These are phyloP conservation scores for Cepaea hortensis DNA, from an alignment of 2,888 invertebrate genomes.

Conservation along the genomic window DNA sequence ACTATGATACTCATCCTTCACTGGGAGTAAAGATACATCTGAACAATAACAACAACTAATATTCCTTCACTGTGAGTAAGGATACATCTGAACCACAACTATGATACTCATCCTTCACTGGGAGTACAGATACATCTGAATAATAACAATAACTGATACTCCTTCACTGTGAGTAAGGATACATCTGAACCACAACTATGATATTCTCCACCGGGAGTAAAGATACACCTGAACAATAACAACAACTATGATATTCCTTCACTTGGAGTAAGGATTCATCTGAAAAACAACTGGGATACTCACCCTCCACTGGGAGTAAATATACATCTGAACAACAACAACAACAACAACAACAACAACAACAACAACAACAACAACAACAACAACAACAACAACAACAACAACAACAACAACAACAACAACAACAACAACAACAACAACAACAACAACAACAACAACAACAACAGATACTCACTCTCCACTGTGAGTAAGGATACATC, in stretches of 20 bases:
- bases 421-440: not conserved
- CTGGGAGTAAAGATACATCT: too few relatives aligned
- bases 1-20: not conserved
- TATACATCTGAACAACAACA: not conserved
- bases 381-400: not conserved
- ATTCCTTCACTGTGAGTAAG: conserved; percentile 1
- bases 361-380: not conserved
- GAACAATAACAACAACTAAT: not conserved
- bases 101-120: conserved; percentile 58
- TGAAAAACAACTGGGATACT: not conserved
- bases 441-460: not conserved
- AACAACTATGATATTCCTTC: too few relatives aligned
- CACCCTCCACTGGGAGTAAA: not conserved
- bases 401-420: not conserved
- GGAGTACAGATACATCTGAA: too few relatives aligned
- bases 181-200: too few relatives aligned
- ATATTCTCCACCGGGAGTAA: too few relatives aligned
- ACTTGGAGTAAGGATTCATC: too few relatives aligned
- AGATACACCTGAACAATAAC: too few relatives aligned
- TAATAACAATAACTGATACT: too few relatives aligned
- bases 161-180: not conserved
- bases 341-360: not conserved
- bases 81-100: conserved; percentile 37
- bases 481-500: too few relatives aligned
- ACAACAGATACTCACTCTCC: not conserved